Base-by-base conservation (phyloP, 1,140 invertebrate species). In the Drosophila erecta region DNA sequence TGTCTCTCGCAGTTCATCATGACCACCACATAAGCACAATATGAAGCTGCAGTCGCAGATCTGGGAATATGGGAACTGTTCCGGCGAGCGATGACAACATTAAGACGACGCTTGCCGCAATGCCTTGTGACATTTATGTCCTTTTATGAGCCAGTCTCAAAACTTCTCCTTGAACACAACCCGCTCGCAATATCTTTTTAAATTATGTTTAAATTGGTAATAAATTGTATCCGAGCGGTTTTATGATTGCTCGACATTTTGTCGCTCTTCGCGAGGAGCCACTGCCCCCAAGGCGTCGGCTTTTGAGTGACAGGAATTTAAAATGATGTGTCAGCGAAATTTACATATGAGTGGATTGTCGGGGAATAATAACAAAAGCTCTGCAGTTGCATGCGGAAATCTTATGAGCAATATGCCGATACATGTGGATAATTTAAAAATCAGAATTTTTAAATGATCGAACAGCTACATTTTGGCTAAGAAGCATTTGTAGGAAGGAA, bases 1-100 rank as follows among this genome's bases (percentile, higher is more conserved):
- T 89, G 84, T 89, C 84, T 89, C 60, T 64, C 53, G 65, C 79
- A 89, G 84, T 89, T 89, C 84, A 89, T 89, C 84, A 89, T 89
- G 69, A 74, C 78, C 54, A 54, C 30, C 74, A 70, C 69, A 81
- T 85, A 70, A 59, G 76, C 62, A 53, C 73, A 77, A 76, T 69
- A 51, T 74, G 61, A 69, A 77, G 40, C 57, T 64, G 64, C 56
- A 53, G 17, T 66, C 17, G 46, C 22, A 56, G 22, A 30, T 35
- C 30, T 11, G 30, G 49, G 20, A 53, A 65, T 59, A 41, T n/a
- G 24, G 47, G 24, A 64, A 66, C 62, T 50, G 59, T 22, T 65
- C 47, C 58, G 76, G 41, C 61, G 51, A 54, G 51, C 65, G 58
- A 65, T 79, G 83, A 83, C 75, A 86, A 70, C 70, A 76, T 79